Conservation (phyloP, 37 sponge, comb jelly and placozoan species). For the Theonella swinhoei region DNA sequence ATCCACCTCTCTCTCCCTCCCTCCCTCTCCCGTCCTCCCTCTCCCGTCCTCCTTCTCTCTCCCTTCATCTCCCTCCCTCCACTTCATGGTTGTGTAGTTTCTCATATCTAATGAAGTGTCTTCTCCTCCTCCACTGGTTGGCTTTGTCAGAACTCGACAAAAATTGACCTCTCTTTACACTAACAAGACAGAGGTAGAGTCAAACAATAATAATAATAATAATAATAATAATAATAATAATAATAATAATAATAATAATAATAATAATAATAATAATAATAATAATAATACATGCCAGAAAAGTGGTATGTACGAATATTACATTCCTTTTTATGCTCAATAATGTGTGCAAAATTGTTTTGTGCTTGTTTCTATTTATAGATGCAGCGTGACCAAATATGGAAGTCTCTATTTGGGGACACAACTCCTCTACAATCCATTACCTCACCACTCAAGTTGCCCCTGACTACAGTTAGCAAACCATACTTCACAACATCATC, state of each 20-base stretch:
- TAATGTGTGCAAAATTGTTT: background rate
- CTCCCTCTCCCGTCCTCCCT: background rate
- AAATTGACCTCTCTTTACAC: conserved; percentile 26
- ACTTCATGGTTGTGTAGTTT: conserved; percentile 2
- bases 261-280: no score
- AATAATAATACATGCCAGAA: no score
- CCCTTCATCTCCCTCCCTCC: background rate
- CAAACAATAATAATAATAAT: background rate
- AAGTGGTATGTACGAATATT: no score
- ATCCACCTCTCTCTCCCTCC: background rate
- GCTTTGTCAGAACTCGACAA: conserved; percentile 53
- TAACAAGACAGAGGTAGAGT: conserved; percentile 3
- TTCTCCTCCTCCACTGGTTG: conserved; percentile 54
- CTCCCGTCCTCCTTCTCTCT: background rate
- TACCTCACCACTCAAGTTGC: conserved; percentile 11
- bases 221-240: no score
- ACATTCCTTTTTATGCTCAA: background rate
- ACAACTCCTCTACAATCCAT: conserved; percentile 27
- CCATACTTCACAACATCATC: background rate
- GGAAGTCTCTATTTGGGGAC: conserved; percentile 44
- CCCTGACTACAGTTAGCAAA: background rate
- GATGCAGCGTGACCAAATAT: conserved; percentile 12
- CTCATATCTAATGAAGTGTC: conserved; percentile 11
- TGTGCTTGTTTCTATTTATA: background rate
- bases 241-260: no score